Conservation (phyloP, 1,140 invertebrate species). For the Diabrotica virgifera region DNA sequence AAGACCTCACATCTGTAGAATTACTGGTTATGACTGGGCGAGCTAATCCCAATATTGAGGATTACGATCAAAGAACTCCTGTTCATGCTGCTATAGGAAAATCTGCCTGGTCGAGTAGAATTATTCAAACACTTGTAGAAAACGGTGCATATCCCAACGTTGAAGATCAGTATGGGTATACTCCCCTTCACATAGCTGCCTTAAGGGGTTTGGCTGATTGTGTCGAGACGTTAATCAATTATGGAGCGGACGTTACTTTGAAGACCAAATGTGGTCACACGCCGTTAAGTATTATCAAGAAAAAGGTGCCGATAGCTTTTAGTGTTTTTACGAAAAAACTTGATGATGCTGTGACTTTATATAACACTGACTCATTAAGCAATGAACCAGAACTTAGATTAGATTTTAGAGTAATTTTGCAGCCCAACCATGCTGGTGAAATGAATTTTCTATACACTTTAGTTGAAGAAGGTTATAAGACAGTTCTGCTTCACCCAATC, state of each 20-base stretch:
- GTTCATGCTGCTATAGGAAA: conserved; percentile 75
- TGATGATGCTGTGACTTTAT: conserved; percentile 71
- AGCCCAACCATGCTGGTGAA: conserved; percentile 72
- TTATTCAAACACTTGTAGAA: conserved; percentile 67
- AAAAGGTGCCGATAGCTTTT: conserved; percentile 76
- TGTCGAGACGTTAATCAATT: conserved; percentile 74
- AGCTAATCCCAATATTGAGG: conserved; percentile 69
- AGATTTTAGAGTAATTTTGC: conserved; percentile 73
- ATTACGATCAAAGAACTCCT: conserved; percentile 71
- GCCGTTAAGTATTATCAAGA: conserved; percentile 73
- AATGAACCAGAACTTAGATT: conserved; percentile 74
- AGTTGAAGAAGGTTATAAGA: conserved; percentile 77
- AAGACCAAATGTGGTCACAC: conserved; percentile 77
- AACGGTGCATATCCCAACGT: conserved; percentile 80
- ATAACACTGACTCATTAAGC: conserved; percentile 69
- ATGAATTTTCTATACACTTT: conserved; percentile 77
- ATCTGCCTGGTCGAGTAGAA: conserved; percentile 67
- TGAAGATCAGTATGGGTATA: conserved; percentile 83
- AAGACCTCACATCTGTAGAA: conserved; percentile 73
- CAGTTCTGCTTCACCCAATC: conserved; percentile 75
- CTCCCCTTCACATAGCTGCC: conserved; percentile 83
- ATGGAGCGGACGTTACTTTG: conserved; percentile 79
- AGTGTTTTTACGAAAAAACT: conserved; percentile 71
- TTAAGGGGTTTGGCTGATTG: conserved; percentile 76
- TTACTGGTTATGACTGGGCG: conserved; percentile 66